Base-by-base conservation (phyloP, 2,113 vertebrate genomes). In the Narcine bancroftii region DNA sequence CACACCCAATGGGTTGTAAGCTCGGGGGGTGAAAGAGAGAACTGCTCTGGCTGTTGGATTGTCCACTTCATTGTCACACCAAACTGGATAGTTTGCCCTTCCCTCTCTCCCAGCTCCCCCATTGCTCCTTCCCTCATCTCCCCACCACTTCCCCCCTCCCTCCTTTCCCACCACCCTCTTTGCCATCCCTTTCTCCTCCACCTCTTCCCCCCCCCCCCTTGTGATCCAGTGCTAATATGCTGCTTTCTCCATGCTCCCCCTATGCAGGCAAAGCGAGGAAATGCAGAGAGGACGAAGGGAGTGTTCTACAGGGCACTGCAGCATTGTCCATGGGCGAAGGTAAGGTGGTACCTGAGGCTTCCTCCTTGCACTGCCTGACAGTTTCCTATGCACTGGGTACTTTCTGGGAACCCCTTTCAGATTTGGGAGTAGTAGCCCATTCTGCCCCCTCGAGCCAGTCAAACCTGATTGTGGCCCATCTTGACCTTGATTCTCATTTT, bases 271-370 rank as follows among this genome's bases (percentile, higher is more conserved):
- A 97, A 96, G 73, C 94, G 97, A 92, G 97, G 97, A 76, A 96
- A 97, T 92, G 95, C 94, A 92, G 97, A 99, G 93, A 96, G 96
- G 94, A 97, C 96, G 93, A 97, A 94, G 95, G 97, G 97, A 4
- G 95, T 99, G 69, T 99, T 99, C 95, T 99, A 99, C 93, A 98
- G 96, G 95, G 98, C 98, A 0, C 96, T 99, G 92, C 98, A 99
- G 94, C 97, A 96, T 36, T 97, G 99, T 10, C 98, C 99, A 17
- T 99, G 99, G 99, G 96, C 94, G 63, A 99, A 99, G 97, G 98
- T 99, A 94, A 96, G 96, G 13, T 33, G 66, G 19, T 39, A 33
- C 33, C n/a, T 42, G 6, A 73, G 33, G 24, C n/a, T 29, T 89
- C 45, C n/a, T 21, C 60, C 45, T 81, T 72, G 93, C 19, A 42